phyloP scores from a whole-genome alignment of 1,140 invertebrate species.

The Venturia canescens region DNA sequence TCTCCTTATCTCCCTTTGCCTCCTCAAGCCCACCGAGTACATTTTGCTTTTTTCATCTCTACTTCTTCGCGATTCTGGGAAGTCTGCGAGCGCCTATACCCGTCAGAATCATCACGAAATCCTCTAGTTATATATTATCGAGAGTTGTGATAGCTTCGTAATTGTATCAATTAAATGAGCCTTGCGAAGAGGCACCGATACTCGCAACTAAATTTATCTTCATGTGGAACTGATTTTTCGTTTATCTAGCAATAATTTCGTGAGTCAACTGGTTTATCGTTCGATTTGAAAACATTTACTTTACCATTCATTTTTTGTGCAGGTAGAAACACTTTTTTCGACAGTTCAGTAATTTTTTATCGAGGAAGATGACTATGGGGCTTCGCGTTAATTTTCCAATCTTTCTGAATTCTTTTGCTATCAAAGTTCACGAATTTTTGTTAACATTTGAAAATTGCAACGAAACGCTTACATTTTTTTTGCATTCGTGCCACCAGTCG shows the following conservation, averaged over 20 bases:
- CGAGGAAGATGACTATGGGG: no score
- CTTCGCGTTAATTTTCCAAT: no score
- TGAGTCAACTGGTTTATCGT: no score
- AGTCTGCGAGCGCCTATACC: neutral
- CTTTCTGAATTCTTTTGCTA: no score
- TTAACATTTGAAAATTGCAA: no score
- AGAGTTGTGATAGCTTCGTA: neutral
- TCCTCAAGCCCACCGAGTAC: neutral
- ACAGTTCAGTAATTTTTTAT: no score
- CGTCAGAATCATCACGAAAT: neutral
- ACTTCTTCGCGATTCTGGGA: constrained; percentile 39
- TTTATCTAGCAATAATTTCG: neutral
- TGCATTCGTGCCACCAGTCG: no score
- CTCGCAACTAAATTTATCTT: neutral
- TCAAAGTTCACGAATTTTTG: no score
- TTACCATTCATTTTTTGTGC: no score
- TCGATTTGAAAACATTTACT: no score
- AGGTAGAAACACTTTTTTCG: no score
- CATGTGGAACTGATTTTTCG: neutral
- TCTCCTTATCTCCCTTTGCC: neutral
- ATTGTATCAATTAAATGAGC: neutral
- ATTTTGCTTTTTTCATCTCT: constrained; percentile 47
- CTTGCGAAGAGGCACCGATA: neutral
- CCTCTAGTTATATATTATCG: neutral
- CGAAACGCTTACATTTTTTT: no score